A percentile compares a stretch with the other conserved stretches of the same genome.
phyloP scores from a whole-genome alignment of 2,797 vertebrate genomes.

The Sardinella longiceps region DNA sequence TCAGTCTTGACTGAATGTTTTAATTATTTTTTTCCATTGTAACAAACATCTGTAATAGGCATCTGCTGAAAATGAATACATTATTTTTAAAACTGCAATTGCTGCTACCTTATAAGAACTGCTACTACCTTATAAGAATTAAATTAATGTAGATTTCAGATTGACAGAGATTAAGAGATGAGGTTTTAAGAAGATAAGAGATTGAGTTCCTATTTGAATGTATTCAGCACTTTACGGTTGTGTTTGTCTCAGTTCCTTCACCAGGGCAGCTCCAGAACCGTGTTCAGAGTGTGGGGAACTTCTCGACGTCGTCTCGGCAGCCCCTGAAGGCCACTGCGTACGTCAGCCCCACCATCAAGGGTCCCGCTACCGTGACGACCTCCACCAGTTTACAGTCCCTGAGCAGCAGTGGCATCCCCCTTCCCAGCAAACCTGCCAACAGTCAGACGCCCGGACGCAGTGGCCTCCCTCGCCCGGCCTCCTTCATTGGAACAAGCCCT shows the following conservation, averaged over 20 bases:
- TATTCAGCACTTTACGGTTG: not conserved
- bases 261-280: slow-evolving; percentile 86
- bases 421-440: slow-evolving; percentile 77
- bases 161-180: not conserved
- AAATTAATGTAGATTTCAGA: not conserved
- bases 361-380: slow-evolving; percentile 65
- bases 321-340: slow-evolving; percentile 91
- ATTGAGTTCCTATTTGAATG: not conserved
- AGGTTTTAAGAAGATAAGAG: too few relatives aligned
- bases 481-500: slow-evolving; percentile 77
- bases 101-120: too few relatives aligned
- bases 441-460: slow-evolving; percentile 75
- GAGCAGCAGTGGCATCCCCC: slow-evolving; percentile 79
- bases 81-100: too few relatives aligned
- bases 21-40: too few relatives aligned
- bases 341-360: slow-evolving; percentile 89
- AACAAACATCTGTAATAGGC: too few relatives aligned
- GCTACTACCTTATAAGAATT: too few relatives aligned
- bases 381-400: slow-evolving; percentile 75
- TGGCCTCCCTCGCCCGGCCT: slow-evolving; percentile 83
- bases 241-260: slow-evolving; percentile 76
- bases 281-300: slow-evolving; percentile 87
- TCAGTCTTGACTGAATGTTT: not conserved
- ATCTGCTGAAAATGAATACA: too few relatives aligned
- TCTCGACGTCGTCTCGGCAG: slow-evolving; percentile 79